These are phyloP conservation scores for Sipha flava DNA, from an alignment of 1,140 invertebrate species.

Conservation along the genomic window DNA sequence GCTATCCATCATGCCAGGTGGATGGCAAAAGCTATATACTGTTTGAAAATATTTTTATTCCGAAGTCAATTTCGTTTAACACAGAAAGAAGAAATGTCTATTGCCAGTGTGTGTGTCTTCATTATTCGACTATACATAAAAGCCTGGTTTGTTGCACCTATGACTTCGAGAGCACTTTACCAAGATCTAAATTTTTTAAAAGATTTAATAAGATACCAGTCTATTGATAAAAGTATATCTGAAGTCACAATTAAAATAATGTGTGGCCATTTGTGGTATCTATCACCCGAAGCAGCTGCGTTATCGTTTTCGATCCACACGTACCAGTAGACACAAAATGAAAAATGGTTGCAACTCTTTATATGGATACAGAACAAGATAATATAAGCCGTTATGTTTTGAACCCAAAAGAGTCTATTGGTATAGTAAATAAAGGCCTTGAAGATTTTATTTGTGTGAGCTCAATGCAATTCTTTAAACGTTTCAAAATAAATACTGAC, in stretches of 20 bases:
- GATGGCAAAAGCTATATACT: too few relatives aligned
- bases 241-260: slow-evolving; percentile 38
- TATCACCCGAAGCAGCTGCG: slow-evolving; percentile 38
- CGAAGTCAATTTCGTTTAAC: too few relatives aligned
- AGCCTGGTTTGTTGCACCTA: slow-evolving; percentile 36
- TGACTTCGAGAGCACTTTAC: slow-evolving; percentile 36
- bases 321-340: slow-evolving; percentile 29
- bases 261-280: slow-evolving; percentile 40
- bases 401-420: too few relatives aligned
- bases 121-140: too few relatives aligned
- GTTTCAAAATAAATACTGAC: neutral
- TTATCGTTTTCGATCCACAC: slow-evolving; percentile 41
- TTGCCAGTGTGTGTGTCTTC: too few relatives aligned
- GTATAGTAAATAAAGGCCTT: neutral
- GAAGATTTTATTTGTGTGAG: neutral
- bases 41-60: too few relatives aligned
- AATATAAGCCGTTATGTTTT: neutral
- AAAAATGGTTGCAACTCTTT: neutral
- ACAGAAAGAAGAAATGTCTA: too few relatives aligned
- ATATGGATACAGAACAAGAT: neutral
- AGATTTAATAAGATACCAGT: neutral
- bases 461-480: neutral
- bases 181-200: slow-evolving; percentile 38
- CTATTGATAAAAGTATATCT: slow-evolving; percentile 11
- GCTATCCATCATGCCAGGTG: too few relatives aligned